These are phyloP conservation scores for Halocaridina rubra DNA, from an alignment of 2,888 invertebrate genomes.

Conservation along the genomic window DNA sequence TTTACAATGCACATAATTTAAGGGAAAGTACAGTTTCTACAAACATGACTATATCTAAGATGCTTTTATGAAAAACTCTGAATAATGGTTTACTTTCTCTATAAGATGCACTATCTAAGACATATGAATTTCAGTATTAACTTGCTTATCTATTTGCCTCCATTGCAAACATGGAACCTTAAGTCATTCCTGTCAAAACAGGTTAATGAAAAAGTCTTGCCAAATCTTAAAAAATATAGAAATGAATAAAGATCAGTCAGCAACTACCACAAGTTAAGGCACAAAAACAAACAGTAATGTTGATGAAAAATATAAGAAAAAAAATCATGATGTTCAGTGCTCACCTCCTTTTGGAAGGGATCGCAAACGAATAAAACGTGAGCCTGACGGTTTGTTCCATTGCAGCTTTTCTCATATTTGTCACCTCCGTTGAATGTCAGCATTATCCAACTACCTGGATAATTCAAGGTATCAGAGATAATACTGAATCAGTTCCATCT, in stretches of 20 bases:
- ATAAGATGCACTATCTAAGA: too few species aligned
- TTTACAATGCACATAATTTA: too few species aligned
- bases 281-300: neutral
- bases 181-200: too few species aligned
- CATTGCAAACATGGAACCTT: too few species aligned
- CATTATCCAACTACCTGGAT: slow-evolving; percentile 32
- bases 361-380: slow-evolving; percentile 47
- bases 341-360: slow-evolving; percentile 6
- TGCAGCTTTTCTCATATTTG: neutral
- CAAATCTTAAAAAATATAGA: neutral
- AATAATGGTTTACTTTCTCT: too few species aligned
- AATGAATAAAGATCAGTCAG: neutral
- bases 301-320: neutral
- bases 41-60: too few species aligned
- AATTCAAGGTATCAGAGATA: neutral
- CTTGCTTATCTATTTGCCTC: too few species aligned
- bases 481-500: too few species aligned
- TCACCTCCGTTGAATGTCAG: slow-evolving; percentile 36
- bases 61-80: too few species aligned
- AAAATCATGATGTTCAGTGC: neutral
- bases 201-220: too few species aligned
- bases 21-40: too few species aligned
- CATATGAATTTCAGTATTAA: too few species aligned
- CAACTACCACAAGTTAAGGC: neutral
- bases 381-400: neutral